Base-by-base conservation (phyloP, 2,888 invertebrate species). In the Chloroclysta siterata region DNA sequence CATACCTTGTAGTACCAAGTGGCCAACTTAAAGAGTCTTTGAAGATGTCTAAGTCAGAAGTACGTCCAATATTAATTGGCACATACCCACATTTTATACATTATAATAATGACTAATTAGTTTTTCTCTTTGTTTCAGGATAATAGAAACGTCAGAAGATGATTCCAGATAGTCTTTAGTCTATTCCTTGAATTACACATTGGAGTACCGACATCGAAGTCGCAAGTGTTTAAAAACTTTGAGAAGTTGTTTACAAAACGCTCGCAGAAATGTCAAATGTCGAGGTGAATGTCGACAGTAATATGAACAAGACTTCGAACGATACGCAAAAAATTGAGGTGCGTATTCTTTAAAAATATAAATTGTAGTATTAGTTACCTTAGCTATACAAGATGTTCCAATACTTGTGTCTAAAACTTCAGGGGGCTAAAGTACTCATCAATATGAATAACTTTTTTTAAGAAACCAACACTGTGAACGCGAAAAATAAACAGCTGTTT, bases 251-350 rank as follows among this genome's bases (percentile, higher is more conserved):
- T 56, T 53, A 13, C n/a, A 50, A 29, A 58, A 54, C 11, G 52
- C 36, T 15, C 51, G 33, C 53, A 57, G 41, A 60, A 53, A 89
- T 88, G 89, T 79, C 88, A 51, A 84, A 80, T 68, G 72, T 77
- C 60, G 85, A 86, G 70, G 73, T 75, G 54, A 76, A 72, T 39
- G 81, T 87, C 15, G 89, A 89, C 71, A 83, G 74, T 70, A 91
- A 91, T 62, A 90, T 90, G 89, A 90, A 90, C 70, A 88, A 84
- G 69, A 85, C 82, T 39, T 82, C 83, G 44, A 72, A 75, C 13
- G 70, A 72, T 39, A 65, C 60, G 15, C 69, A 69, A 51, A 85
- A 82, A 69, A 72, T 79, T 58, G 84, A 83, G 78, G 87, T 88
- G 69, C 81, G 77, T 73, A 10, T 39, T 22, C 13, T 46, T 14